Percentiles rank a stretch among this genome's conserved stretches.
phyloP scores from a whole-genome alignment of 2,797 vertebrate genomes.

The Acanthiza pusilla region DNA sequence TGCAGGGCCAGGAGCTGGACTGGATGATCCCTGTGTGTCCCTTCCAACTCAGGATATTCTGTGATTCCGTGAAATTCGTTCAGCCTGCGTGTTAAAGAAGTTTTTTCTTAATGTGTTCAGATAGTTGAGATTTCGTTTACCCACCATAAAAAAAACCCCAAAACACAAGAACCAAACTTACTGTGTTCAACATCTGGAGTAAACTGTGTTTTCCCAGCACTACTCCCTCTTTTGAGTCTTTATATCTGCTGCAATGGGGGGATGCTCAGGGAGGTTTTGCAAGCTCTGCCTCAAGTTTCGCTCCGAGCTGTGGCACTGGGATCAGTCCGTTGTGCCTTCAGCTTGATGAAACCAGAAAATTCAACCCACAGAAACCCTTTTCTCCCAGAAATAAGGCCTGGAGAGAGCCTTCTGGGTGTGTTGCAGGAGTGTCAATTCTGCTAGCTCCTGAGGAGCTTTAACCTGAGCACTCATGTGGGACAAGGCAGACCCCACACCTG shows the following conservation, averaged over 20 bases:
- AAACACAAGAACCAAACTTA: not conserved
- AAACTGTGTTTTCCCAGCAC: not conserved
- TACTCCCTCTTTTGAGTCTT: not conserved
- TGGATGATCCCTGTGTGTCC: accelerated
- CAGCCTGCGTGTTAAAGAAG: not conserved
- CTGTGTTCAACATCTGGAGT: not conserved
- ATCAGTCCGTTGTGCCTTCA: not conserved
- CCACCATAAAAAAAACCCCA: not conserved
- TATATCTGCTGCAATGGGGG: not conserved
- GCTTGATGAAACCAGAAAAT: not conserved
- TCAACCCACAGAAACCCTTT: not conserved
- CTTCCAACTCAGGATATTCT: not conserved
- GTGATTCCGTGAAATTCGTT: not conserved
- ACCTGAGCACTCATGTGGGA: accelerated
- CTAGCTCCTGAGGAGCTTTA: not conserved
- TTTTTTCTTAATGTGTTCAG: not conserved
- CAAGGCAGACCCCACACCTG: not conserved
- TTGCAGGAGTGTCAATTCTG: not conserved
- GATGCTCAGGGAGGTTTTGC: not conserved
- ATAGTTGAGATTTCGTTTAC: not conserved
- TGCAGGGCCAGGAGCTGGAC: accelerated
- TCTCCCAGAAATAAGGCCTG: not conserved
- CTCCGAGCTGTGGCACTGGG: not conserved
- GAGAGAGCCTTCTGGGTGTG: not conserved
- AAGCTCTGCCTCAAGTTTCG: not conserved